Percentiles rank a stretch among this genome's conserved stretches.
Conservation (phyloP, 2,888 invertebrate species). For the Lasius fuliginosus region DNA sequence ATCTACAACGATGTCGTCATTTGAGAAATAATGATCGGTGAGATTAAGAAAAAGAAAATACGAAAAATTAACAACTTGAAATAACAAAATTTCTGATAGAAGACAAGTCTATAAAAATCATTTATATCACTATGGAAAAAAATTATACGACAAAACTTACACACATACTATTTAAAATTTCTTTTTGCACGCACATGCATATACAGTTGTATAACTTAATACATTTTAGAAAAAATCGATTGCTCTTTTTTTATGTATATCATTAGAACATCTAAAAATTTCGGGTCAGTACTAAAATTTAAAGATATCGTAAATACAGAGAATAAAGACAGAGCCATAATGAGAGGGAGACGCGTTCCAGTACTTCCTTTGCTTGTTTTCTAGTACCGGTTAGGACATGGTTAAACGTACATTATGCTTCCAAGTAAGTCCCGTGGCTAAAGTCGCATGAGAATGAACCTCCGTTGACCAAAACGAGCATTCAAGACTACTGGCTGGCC, state of each 20-base stretch:
- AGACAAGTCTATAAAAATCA: background rate
- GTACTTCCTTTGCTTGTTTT: constrained; percentile 62
- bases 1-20: background rate
- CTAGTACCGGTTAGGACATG: constrained; percentile 75
- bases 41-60: background rate
- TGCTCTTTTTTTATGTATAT: background rate
- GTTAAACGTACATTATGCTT: constrained; percentile 75
- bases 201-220: background rate
- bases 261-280: background rate
- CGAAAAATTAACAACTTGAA: background rate
- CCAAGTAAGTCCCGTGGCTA: constrained; percentile 78
- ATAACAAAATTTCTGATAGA: background rate
- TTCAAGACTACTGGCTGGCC: constrained; percentile 72
- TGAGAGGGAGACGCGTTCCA: background rate
- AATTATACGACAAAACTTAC: background rate
- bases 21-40: constrained; percentile 10
- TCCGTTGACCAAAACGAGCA: constrained; percentile 81
- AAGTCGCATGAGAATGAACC: constrained; percentile 81
- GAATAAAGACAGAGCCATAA: constrained; percentile 7
- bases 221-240: background rate
- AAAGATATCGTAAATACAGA: background rate
- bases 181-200: background rate
- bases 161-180: background rate
- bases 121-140: background rate
- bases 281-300: background rate